phyloP scores from a whole-genome alignment of 1,140 invertebrate species.

The Branchinecta lindahli region DNA sequence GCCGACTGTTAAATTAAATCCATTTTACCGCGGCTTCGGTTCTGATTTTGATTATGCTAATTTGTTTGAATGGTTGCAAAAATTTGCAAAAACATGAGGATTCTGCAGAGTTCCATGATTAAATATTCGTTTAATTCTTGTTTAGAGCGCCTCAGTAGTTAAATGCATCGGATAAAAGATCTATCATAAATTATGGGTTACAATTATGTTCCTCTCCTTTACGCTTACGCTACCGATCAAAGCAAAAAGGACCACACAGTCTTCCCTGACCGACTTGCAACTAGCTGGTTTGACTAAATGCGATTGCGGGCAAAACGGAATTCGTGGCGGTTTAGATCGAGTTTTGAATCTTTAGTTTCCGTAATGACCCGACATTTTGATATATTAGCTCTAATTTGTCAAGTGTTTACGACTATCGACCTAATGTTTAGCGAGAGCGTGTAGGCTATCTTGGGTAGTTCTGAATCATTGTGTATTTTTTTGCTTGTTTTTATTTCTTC shows the following conservation, averaged over 20 bases:
- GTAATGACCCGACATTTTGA: too few relatives aligned
- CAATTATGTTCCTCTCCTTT: slow-evolving; percentile 6
- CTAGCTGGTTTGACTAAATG: too few relatives aligned
- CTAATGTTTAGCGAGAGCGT: too few relatives aligned
- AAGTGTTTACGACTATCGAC: too few relatives aligned
- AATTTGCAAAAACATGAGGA: background rate
- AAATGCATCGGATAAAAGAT: slow-evolving; percentile 6
- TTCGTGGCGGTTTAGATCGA: too few relatives aligned
- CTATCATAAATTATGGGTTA: slow-evolving; percentile 1
- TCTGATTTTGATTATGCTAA: slow-evolving; percentile 10
- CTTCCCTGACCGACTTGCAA: too few relatives aligned
- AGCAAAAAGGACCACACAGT: slow-evolving; percentile 2
- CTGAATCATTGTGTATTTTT: too few relatives aligned
- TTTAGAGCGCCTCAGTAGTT: background rate
- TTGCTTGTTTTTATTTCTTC: too few relatives aligned
- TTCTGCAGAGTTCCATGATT: slow-evolving; percentile 4
- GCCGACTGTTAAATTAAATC: background rate
- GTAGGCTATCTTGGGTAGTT: too few relatives aligned
- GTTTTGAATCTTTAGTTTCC: too few relatives aligned
- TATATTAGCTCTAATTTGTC: too few relatives aligned
- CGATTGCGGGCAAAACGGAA: too few relatives aligned
- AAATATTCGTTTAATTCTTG: slow-evolving; percentile 11
- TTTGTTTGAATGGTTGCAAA: background rate
- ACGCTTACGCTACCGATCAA: background rate
- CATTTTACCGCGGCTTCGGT: background rate